Evolutionary conservation across 2,888 invertebrate genomes (phyloP), one percentile per base, ranked within the genome.

Genomic region (Cataglyphis livida): DNA sequence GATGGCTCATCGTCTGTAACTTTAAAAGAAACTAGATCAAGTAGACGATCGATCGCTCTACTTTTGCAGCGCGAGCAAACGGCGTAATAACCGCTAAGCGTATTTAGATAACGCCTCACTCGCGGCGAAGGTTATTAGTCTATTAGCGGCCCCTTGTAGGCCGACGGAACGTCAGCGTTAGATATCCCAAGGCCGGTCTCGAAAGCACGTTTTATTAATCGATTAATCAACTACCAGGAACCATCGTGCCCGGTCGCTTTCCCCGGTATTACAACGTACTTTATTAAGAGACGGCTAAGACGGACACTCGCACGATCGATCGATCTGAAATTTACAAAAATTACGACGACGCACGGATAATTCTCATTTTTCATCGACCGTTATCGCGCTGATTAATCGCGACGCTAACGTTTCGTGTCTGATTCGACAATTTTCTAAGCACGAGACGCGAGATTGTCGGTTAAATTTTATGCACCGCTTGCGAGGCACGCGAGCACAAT

Each of bases 1-100:
- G 73, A 84, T 85, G 81, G 79, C 84, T 87, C 84, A 85, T 59
- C 54, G 84, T 62, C 64, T 48, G 73, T 66, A 84, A 87, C 65
- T 85, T n/a, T 9, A 70, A 38, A 66, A 66, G 81, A 78, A 89
- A 89, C 88, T 89, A 74, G 89, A 84, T 81, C 88, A 84, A 86
- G 83, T 79, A 83, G 81, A 51, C 79, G 84, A 90, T 90, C 89
- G 88, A 90, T 90, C 86, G 89, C 70, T 86, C 87, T 54, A 90
- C 86, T 87, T 90, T 90, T 86, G 82, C 66, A 84, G 85, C 82
- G 85, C 82, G 83, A 82, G 86, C 41, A 81, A 85, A 79, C 84
- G 85, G 88, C 87, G 85, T 88, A 88, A 87, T 86, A 88, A 85
- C 84, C 51, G 82, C 51, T 57, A 78, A 79, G 66, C 82, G 84